phyloP scores from a whole-genome alignment of 2,797 vertebrate genomes.

The Thripadectes ignobilis region DNA sequence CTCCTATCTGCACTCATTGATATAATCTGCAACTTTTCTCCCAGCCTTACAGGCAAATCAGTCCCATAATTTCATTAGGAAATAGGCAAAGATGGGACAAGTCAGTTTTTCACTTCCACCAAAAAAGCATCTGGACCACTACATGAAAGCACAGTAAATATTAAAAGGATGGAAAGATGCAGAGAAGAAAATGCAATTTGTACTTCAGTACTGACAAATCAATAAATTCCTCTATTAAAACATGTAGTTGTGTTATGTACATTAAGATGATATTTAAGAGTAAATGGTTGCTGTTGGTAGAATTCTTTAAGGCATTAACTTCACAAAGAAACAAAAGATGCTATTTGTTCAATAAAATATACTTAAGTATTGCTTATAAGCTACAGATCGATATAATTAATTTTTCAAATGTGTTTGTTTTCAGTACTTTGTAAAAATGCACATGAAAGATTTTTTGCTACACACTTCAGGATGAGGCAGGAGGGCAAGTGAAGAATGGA shows the following conservation, averaged over 20 bases:
- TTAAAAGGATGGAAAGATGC: background rate
- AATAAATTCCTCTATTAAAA: background rate
- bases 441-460: background rate
- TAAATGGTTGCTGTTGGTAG: background rate
- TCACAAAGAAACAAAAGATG: background rate
- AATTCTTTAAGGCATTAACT: background rate
- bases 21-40: background rate
- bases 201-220: background rate
- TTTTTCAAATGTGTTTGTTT: background rate
- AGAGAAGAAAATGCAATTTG: background rate
- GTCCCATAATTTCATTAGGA: background rate
- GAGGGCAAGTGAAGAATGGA: background rate
- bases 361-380: background rate
- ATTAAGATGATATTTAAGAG: background rate
- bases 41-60: background rate
- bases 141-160: background rate
- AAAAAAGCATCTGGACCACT: background rate
- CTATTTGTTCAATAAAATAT: background rate
- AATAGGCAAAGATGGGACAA: background rate
- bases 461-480: background rate
- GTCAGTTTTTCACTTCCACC: background rate
- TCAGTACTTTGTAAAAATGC: background rate
- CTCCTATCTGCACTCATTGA: background rate
- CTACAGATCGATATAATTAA: accelerated
- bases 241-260: background rate